Evolutionary conservation across 2,797 vertebrate species (phyloP).

Genomic region (Enteromius radiatus): DNA sequence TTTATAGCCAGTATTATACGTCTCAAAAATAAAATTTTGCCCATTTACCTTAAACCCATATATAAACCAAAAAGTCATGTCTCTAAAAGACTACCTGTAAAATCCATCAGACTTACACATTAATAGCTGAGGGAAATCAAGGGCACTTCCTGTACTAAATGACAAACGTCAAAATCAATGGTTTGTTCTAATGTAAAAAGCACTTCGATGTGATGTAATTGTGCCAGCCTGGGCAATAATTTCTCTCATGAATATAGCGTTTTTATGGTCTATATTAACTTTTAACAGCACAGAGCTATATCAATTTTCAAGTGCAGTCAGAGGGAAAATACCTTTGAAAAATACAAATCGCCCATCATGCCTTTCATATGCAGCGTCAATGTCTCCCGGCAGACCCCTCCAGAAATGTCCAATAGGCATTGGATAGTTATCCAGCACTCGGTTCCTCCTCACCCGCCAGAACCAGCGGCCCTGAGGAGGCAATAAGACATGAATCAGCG

Average conservation of each 20-base stretch:
- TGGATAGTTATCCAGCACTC: constrained; percentile 95
- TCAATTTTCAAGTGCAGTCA: neutral
- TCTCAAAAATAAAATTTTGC: neutral
- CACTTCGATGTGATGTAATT: constrained; percentile 26
- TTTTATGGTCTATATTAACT: constrained; percentile 29
- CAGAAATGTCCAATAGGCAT: constrained; percentile 97
- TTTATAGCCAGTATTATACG: neutral
- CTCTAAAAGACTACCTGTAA: constrained; percentile 49
- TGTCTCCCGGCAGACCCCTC: constrained; percentile 92
- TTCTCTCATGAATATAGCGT: constrained; percentile 11
- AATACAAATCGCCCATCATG: constrained; percentile 94
- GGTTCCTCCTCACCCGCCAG: constrained; percentile 94
- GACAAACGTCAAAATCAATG: constrained; percentile 41
- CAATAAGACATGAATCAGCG: neutral
- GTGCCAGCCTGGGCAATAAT: constrained; percentile 28
- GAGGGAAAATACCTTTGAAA: constrained; percentile 87
- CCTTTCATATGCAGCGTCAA: constrained; percentile 92
- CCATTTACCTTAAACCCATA: constrained; percentile 17
- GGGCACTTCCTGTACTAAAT: constrained; percentile 44
- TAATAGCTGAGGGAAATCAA: constrained; percentile 37
- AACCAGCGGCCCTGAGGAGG: constrained; percentile 90
- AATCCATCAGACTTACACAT: constrained; percentile 54
- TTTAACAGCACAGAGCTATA: constrained; percentile 25
- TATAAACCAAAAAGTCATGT: constrained; percentile 23
- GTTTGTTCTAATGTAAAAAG: constrained; percentile 36